These are phyloP conservation scores for Oenanthe oenanthe DNA, from an alignment of 2,113 vertebrate genomes.

Conservation along the genomic window DNA sequence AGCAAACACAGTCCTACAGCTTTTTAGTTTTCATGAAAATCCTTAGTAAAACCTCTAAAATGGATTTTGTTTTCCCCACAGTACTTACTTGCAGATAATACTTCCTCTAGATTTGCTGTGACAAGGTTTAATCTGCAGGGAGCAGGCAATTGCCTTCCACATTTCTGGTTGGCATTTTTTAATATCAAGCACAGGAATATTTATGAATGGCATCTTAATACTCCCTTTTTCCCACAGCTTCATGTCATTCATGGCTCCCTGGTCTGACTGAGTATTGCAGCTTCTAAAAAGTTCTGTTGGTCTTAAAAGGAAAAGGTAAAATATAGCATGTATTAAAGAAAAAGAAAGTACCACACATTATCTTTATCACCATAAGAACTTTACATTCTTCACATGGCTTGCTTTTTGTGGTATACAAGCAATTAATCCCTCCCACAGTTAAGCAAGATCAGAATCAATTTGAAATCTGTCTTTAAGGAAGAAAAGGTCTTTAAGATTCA, in stretches of 20 bases:
- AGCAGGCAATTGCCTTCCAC: constrained; percentile 97
- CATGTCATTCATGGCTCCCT: constrained; percentile 97
- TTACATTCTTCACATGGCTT: background rate
- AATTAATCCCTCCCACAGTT: background rate
- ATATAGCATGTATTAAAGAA: background rate
- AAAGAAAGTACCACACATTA: background rate
- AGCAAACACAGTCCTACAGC: background rate
- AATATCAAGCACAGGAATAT: constrained; percentile 96
- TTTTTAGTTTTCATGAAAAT: background rate
- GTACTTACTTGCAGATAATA: constrained; percentile 94
- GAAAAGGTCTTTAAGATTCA: background rate
- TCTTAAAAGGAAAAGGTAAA: constrained; percentile 71
- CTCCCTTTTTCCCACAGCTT: constrained; percentile 97
- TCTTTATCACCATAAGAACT: background rate
- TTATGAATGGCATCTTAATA: constrained; percentile 99
- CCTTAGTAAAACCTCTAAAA: background rate
- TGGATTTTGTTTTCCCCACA: too few relatives aligned
- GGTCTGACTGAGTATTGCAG: constrained; percentile 96
- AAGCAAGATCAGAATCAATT: background rate
- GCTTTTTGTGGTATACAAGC: background rate
- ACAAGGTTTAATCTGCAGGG: constrained; percentile 97
- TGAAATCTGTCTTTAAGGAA: background rate
- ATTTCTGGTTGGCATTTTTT: constrained; percentile 92
- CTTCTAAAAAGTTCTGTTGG: constrained; percentile 98
- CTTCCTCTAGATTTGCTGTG: constrained; percentile 94